These are phyloP conservation scores for Thalassoma bifasciatum DNA, from an alignment of 2,113 vertebrate genomes.

Conservation along the genomic window DNA sequence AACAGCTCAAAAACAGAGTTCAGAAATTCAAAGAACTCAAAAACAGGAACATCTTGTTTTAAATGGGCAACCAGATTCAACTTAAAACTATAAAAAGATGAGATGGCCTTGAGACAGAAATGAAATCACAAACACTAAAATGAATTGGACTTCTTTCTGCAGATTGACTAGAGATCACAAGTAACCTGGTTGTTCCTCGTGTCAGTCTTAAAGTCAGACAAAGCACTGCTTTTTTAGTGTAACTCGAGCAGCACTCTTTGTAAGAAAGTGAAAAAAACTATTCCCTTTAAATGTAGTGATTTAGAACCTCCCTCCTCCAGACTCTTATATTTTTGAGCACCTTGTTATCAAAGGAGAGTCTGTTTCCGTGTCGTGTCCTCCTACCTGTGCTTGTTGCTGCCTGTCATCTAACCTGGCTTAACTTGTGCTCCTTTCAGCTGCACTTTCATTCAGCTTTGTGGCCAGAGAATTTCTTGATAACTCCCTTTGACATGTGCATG, in stretches of 20 bases:
- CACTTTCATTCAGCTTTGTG: slow-evolving; percentile 62
- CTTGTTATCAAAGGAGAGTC: slow-evolving; percentile 2
- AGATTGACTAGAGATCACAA: too few species aligned
- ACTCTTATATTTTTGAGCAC: background rate
- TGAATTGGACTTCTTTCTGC: too few species aligned
- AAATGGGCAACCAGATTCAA: too few species aligned
- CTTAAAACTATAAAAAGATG: too few species aligned
- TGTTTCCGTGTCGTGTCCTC: slow-evolving; percentile 17
- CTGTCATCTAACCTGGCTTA: slow-evolving; percentile 62
- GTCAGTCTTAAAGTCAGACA: background rate
- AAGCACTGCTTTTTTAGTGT: background rate
- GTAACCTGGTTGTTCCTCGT: too few species aligned
- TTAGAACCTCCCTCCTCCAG: background rate
- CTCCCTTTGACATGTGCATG: slow-evolving; percentile 70
- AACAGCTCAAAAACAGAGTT: too few species aligned
- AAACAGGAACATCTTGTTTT: too few species aligned
- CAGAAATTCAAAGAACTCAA: too few species aligned
- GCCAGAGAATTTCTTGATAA: slow-evolving; percentile 60
- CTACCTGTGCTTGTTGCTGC: slow-evolving; percentile 58
- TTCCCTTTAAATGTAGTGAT: background rate
- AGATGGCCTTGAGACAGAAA: too few species aligned
- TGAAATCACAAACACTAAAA: too few species aligned
- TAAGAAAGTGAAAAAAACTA: background rate
- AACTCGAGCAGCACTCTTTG: too few species aligned
- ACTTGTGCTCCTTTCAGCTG: slow-evolving; percentile 59